phyloP scores from a whole-genome alignment of 2,113 vertebrate species.

The Ptilonorhynchus violaceus region DNA sequence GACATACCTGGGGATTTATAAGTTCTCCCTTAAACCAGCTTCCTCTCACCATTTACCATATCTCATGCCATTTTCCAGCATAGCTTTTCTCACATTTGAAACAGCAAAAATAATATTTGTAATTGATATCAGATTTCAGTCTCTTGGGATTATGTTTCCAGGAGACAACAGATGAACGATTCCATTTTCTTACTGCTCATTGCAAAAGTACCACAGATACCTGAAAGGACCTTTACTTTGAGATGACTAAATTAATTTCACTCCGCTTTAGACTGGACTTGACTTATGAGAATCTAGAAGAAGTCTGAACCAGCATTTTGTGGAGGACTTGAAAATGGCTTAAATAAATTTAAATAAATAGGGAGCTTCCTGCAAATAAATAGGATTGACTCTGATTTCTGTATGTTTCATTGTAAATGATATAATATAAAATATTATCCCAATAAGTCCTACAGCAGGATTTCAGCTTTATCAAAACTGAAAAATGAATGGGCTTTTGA shows the following conservation, averaged over 20 bases:
- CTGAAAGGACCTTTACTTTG: background rate
- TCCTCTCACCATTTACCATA: background rate
- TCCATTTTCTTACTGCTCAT: background rate
- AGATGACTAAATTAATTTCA: background rate
- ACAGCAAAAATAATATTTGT: background rate
- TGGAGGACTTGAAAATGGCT: background rate
- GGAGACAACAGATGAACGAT: background rate
- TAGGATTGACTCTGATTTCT: background rate
- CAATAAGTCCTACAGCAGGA: background rate
- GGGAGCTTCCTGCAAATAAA: background rate
- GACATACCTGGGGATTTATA: background rate
- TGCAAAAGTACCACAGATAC: background rate
- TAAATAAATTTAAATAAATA: background rate
- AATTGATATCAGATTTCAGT: background rate
- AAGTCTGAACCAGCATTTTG: background rate
- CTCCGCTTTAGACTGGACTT: background rate
- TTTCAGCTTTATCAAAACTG: background rate
- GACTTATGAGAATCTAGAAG: background rate
- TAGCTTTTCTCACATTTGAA: background rate
- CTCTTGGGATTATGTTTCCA: background rate
- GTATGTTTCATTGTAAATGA: background rate
- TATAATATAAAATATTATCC: background rate
- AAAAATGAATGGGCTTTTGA: background rate
- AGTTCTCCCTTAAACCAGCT: background rate
- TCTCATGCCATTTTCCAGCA: background rate